Percentiles rank a stretch among this genome's conserved stretches.
Evolutionary conservation across 2,797 vertebrate genomes (phyloP).

Genomic region (Gallinago solitaria): DNA sequence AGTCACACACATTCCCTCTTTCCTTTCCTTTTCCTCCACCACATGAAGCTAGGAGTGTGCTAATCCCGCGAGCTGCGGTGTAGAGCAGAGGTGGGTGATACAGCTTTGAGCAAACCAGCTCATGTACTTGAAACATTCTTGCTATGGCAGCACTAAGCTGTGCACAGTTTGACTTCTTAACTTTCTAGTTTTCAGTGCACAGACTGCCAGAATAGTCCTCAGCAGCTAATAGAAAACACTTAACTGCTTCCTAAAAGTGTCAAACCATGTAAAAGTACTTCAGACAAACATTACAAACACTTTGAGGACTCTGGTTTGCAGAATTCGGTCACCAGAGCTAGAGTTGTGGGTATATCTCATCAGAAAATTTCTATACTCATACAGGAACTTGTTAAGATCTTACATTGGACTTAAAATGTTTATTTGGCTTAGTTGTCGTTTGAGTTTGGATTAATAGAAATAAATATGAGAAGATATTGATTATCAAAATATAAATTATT

Average conservation of each 20-base stretch:
- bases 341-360: background rate
- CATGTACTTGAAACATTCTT: background rate
- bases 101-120: background rate
- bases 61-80: background rate
- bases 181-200: background rate
- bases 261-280: background rate
- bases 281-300: background rate
- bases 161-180: background rate
- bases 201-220: background rate
- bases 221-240: background rate
- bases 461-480: background rate
- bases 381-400: background rate
- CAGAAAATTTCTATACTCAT: background rate
- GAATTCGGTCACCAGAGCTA: background rate
- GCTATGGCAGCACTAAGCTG: background rate
- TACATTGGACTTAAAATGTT: background rate
- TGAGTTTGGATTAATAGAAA: background rate
- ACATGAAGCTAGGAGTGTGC: accelerated
- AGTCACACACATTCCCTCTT: background rate
- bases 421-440: background rate
- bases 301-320: background rate
- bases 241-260: background rate
- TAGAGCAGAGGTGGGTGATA: background rate
- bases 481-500: background rate
- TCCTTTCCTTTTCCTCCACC: background rate